Evolutionary conservation across 2,113 vertebrate species (phyloP), one percentile per base, ranked within the genome.

Genomic region (Pituophis catenifer): DNA sequence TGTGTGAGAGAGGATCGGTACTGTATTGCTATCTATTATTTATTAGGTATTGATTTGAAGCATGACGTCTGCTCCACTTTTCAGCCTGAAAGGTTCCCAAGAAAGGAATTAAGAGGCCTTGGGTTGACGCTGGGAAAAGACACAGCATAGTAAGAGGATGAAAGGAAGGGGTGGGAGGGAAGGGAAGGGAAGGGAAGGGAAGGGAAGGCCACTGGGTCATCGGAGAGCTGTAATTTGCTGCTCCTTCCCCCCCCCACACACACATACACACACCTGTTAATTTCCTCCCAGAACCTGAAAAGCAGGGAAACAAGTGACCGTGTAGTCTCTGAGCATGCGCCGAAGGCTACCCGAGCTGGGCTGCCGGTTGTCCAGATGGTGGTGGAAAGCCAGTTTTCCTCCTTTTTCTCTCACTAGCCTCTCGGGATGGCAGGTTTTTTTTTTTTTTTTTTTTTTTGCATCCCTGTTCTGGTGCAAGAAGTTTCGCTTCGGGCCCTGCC

Each of bases 231-330:
- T 19, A 19, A 19, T 75, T 33, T 75, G 15, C 15, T 38, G n/a
- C 1, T 15, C 6, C n/a, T 15, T 7, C 1, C 29, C 6, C 13
- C n/a, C n/a, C 1, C 1, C 9, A 0, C 26, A 15, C 19, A 6
- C 21, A 23, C 58, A 59, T 21, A 6, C n/a, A 5, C 65, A 7
- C 70, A 38, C 33, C 33, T 19, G 33, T 81, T 38, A 19, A 19
- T 81, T 81, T 81, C 70, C 70, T 81, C 70, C 17, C 1, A 33
- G 33, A 81, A 38, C 15, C 33, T 21, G 33, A 8, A 38, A 8
- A 81, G n/a, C 70, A n/a, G 65, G 13, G 65, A 75, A 33, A 8
- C n/a, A 17, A 19, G 26, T 81, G 33, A 33, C 33, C 33, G 3
- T 81, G 17, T 38, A 38, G 70, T 9, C 70, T 33, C 33, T 38